Conservation (phyloP, 1,140 invertebrate species). For the Microplitis mediator region DNA sequence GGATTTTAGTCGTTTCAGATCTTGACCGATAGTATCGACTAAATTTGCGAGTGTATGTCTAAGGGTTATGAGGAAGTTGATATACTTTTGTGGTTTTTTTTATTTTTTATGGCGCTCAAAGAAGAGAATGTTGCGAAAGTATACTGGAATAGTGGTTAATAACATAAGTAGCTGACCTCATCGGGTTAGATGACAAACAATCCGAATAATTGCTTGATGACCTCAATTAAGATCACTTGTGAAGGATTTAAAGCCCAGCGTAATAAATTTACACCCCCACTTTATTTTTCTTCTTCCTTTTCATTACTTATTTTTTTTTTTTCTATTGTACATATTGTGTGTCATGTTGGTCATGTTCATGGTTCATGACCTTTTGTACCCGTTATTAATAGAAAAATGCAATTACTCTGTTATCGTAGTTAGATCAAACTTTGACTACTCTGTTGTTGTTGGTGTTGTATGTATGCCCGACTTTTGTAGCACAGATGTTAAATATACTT, state of each 20-base stretch:
- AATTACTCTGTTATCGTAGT: no score
- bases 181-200: conserved; percentile 17
- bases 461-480: background rate
- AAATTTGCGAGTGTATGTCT: no score
- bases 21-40: no score
- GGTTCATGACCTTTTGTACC: no score
- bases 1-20: no score
- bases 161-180: conserved; percentile 19
- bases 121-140: conserved; percentile 2
- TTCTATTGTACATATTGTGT: no score
- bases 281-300: background rate
- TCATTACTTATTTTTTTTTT: background rate
- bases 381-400: no score
- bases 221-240: conserved; percentile 33
- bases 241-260: conserved; percentile 17
- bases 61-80: background rate
- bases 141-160: background rate
- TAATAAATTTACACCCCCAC: conserved; percentile 17
- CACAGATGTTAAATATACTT: background rate
- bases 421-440: no score
- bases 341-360: background rate
- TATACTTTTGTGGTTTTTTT: background rate
- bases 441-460: no score
- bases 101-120: background rate
- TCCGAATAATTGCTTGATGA: conserved; percentile 30